Conservation (phyloP, 2,113 vertebrate species). For the Chitala chitala region DNA sequence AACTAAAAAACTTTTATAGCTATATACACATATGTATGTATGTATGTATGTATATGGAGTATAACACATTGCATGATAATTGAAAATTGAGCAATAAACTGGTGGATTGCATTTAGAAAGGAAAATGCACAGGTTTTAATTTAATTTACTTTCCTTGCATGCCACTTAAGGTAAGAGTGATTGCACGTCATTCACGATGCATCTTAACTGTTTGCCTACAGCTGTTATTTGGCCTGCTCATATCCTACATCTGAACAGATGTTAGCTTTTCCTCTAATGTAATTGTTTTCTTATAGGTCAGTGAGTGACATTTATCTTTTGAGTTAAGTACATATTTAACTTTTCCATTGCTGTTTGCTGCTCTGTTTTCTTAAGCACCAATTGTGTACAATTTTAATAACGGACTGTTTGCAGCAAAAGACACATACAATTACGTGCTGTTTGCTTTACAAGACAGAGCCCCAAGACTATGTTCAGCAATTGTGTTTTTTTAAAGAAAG, state of each 20-base stretch:
- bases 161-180: slow-evolving; percentile 8
- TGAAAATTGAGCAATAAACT: background rate
- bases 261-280: background rate
- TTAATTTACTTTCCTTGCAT: background rate
- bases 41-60: background rate
- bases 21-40: background rate
- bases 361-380: background rate
- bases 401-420: slow-evolving; percentile 11
- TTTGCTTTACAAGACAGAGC: slow-evolving; percentile 14
- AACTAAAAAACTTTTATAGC: background rate
- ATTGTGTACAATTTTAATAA: slow-evolving; percentile 14
- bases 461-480: too few relatives aligned
- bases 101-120: background rate
- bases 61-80: background rate
- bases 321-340: slow-evolving; percentile 5
- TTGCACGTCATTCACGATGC: background rate
- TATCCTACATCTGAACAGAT: background rate
- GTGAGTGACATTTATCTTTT: background rate
- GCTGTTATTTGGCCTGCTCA: background rate
- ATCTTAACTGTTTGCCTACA: background rate
- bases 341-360: slow-evolving; percentile 16
- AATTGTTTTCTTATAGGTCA: background rate
- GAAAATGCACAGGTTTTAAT: slow-evolving; percentile 2
- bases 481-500: too few relatives aligned
- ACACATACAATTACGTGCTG: slow-evolving; percentile 6